phyloP scores from a whole-genome alignment of 1,140 invertebrate species.

The Drosophila sechellia region DNA sequence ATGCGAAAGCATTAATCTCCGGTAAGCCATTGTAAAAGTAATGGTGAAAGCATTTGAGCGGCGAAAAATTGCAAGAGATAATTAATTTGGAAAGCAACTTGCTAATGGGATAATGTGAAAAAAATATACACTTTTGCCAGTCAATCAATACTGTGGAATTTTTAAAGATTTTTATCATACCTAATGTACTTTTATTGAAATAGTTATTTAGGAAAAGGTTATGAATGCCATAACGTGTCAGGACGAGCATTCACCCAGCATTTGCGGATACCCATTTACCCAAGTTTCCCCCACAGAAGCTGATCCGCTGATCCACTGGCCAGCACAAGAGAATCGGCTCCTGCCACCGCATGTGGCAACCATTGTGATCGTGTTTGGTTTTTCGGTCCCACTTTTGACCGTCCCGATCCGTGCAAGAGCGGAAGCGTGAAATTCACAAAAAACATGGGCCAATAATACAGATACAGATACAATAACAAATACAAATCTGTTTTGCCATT shows the following conservation, averaged over 20 bases:
- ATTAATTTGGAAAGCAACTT: not conserved
- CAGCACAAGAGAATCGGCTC: not conserved
- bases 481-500: constrained; percentile 58
- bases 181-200: no score
- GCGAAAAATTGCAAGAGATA: not conserved
- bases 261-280: no score
- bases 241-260: not conserved
- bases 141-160: no score
- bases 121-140: no score
- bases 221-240: no score
- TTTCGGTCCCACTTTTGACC: constrained; percentile 16
- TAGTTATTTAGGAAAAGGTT: no score
- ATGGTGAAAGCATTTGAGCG: constrained; percentile 10
- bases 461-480: constrained; percentile 51
- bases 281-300: constrained; percentile 16
- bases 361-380: constrained; percentile 26
- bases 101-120: not conserved
- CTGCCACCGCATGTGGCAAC: constrained; percentile 23
- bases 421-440: constrained; percentile 43
- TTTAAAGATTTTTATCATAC: not conserved
- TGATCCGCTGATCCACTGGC: constrained; percentile 2
- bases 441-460: constrained; percentile 49
- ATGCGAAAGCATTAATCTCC: constrained; percentile 24
- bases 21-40: not conserved
- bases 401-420: constrained; percentile 27